phyloP scores from a whole-genome alignment of 2,797 vertebrate genomes.

The Nannoperca australis region DNA sequence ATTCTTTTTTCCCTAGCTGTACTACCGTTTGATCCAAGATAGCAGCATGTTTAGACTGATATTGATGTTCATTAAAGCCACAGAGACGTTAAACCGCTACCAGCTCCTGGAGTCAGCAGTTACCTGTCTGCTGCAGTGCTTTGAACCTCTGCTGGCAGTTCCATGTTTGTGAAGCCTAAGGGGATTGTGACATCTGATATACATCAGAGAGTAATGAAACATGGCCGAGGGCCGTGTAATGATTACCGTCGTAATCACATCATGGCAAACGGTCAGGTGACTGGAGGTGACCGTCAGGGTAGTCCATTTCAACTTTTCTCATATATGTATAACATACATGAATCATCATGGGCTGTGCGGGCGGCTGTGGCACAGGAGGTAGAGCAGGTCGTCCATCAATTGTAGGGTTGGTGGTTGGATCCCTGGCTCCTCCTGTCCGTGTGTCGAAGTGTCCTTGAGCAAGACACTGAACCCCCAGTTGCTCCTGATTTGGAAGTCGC shows the following conservation, averaged over 20 bases:
- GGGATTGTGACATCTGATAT: conserved; percentile 35
- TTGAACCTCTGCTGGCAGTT: conserved; percentile 5
- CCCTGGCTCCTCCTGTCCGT: too few species aligned
- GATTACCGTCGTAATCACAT: conserved; percentile 29
- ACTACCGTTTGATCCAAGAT: neutral
- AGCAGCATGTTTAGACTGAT: conserved; percentile 11
- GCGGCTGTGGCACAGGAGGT: too few species aligned
- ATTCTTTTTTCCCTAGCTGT: neutral
- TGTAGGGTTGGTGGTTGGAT: too few species aligned
- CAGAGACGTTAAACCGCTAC: neutral
- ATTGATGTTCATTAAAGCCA: neutral
- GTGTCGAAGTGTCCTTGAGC: too few species aligned
- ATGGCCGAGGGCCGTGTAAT: neutral
- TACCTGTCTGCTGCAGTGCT: neutral
- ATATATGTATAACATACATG: neutral
- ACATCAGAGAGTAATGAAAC: conserved; percentile 20
- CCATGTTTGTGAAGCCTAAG: neutral
- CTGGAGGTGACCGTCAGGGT: neutral
- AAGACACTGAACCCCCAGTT: too few species aligned
- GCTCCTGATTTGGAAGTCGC: too few species aligned
- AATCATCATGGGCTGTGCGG: neutral
- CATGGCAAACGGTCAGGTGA: neutral
- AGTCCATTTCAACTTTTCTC: neutral
- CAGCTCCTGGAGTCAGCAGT: neutral
- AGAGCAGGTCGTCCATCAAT: too few species aligned